These are phyloP conservation scores for Drosophila nebulosa DNA, from an alignment of 1,140 invertebrate species.

Conservation along the genomic window DNA sequence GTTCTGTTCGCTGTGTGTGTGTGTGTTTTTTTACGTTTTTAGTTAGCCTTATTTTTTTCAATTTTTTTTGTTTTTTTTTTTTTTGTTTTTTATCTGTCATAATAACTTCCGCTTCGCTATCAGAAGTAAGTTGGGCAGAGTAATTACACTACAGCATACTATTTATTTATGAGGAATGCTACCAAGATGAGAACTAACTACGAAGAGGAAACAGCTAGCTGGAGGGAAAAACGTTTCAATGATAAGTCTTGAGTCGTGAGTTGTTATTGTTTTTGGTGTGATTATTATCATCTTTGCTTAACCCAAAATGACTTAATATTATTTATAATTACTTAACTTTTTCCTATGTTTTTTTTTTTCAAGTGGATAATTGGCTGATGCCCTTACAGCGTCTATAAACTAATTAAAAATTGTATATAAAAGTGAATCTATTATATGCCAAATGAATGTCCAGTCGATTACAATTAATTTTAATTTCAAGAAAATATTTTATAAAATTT, in stretches of 20 bases:
- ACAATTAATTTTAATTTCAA: no score
- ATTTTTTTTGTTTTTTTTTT: conserved; percentile 2
- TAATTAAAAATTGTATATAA: no score
- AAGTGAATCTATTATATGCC: no score
- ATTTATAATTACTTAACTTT: neutral
- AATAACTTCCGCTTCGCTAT: conserved; percentile 64
- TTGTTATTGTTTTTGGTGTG: neutral
- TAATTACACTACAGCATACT: conserved; percentile 30
- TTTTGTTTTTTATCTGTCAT: conserved; percentile 58
- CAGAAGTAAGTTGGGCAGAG: conserved; percentile 4
- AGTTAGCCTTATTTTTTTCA: conserved; percentile 3
- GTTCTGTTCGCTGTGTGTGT: conserved; percentile 4
- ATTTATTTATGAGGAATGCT: conserved; percentile 41
- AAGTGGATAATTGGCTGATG: neutral
- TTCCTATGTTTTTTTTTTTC: neutral
- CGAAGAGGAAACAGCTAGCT: no score
- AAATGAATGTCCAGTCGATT: no score
- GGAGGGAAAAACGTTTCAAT: neutral
- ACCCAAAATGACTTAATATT: conserved; percentile 29
- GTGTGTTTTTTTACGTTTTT: neutral
- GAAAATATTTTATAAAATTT: no score
- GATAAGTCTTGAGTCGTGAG: neutral
- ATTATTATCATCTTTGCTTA: conserved; percentile 27
- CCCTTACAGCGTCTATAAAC: no score
- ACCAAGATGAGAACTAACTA: neutral